Evolutionary conservation across 2,888 invertebrate genomes (phyloP), one percentile per base, ranked within the genome.

Genomic region (Caenorhabditis sp.): DNA sequence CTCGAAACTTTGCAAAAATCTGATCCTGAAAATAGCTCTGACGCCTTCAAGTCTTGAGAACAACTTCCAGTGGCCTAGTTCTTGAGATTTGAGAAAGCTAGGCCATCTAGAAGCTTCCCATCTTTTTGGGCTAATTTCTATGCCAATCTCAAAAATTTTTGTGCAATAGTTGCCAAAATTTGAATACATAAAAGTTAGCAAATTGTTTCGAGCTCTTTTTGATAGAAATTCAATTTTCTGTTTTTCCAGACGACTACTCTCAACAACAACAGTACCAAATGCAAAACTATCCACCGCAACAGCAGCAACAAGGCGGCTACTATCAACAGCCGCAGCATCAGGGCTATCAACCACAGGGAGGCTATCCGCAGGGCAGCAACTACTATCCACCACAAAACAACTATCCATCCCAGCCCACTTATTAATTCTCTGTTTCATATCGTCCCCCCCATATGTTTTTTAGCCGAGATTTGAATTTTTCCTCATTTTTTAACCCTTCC

Each of bases 261-360:
- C 68, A 79, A 54, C 82, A 82, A 54, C 82, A 82, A 59, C 73
- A 82, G 38, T 82, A 82, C 56, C 82, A 77, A 74, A 82, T 82
- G 82, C 82, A 82, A 58, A 77, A 82, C 51, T 82, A 82, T 44
- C 69, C 70, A 22, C 74, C 70, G 49, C 82, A 68, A 44, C 79
- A 77, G 61, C 72, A 68, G 22, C 77, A 79, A 68, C 72, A 64
- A 44, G 66, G 68, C n/a, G 70, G 77, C 49, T 69, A 79, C 16
- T 82, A 82, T 56, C 64, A 72, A 8, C 72, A 76, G 31, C 77
- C 61, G 51, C 49, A 49, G 47, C 64, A 61, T 16, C 80, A 81
- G 47, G 59, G 61, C 28, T 77, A 72, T 54, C 59, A 59, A 22
- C 76, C 68, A 44, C 81, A 82, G 54, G 38, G n/a, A 12, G 70